Percentiles rank a stretch among this genome's conserved stretches.
Evolutionary conservation across 2,888 invertebrate genomes (phyloP).

Genomic region (Synergus japonicus): DNA sequence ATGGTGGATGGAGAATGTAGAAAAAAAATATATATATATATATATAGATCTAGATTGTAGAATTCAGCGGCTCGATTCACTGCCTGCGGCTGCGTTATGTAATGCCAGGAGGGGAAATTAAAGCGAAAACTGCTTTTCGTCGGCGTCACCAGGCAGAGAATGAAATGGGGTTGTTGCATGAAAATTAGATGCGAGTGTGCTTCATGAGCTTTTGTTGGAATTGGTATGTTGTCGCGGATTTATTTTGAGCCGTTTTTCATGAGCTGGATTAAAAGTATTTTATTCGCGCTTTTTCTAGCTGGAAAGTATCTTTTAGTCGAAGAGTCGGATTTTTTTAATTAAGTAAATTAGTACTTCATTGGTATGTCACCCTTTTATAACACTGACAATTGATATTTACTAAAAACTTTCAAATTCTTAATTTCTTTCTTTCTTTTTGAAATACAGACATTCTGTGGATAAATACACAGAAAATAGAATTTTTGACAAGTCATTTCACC

Average conservation of each 20-base stretch:
- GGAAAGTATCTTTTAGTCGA: too few species aligned
- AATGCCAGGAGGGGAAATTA: constrained; percentile 36
- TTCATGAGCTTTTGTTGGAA: not conserved
- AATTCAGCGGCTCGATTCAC: constrained; percentile 17
- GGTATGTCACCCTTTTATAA: too few species aligned
- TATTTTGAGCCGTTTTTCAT: not conserved
- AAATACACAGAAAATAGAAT: too few species aligned
- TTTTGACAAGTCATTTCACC: too few species aligned
- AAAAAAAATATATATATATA: not conserved
- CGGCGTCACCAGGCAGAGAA: constrained; percentile 39
- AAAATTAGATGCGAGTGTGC: constrained; percentile 26
- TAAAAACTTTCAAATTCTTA: too few species aligned
- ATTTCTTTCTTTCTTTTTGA: too few species aligned
- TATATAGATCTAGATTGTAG: constrained; percentile 16
- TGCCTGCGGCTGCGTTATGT: constrained; percentile 24
- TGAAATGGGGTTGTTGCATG: constrained; percentile 38
- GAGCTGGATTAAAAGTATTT: too few species aligned
- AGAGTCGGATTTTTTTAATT: too few species aligned
- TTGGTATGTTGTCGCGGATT: not conserved
- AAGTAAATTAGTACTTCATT: too few species aligned
- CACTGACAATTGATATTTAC: too few species aligned
- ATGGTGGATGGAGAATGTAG: constrained; percentile 8
- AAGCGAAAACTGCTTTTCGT: constrained; percentile 12
- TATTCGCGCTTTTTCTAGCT: not conserved
- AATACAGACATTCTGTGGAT: too few species aligned